Evolutionary conservation across 2,113 vertebrate genomes (phyloP).

Genomic region (Sclerurus mexicanus): DNA sequence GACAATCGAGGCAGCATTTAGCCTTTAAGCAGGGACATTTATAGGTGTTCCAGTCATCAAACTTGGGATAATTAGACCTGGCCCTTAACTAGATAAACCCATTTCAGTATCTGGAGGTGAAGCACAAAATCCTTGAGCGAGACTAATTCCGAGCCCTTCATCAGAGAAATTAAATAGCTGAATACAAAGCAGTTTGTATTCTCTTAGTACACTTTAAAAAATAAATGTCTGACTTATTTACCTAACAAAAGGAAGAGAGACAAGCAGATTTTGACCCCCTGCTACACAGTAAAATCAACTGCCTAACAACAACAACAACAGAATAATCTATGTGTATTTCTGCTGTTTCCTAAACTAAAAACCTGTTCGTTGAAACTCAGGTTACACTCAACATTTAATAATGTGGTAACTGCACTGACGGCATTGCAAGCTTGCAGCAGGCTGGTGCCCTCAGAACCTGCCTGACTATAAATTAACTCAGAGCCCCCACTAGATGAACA

Average conservation of each 20-base stretch:
- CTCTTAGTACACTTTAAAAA: neutral
- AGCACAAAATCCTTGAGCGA: neutral
- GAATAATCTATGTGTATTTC: neutral
- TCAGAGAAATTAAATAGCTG: neutral
- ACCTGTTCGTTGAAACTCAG: neutral
- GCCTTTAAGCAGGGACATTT: neutral
- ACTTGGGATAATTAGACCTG: neutral
- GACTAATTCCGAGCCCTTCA: neutral
- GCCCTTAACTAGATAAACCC: neutral
- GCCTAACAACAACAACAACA: neutral
- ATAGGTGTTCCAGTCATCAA: neutral
- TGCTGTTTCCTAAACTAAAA: neutral
- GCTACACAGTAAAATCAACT: neutral
- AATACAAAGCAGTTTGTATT: neutral
- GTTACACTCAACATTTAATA: neutral
- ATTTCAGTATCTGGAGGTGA: neutral
- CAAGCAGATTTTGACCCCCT: neutral
- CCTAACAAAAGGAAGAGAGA: neutral
- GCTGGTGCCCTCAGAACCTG: neutral
- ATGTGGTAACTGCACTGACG: rapidly evolving
- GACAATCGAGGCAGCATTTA: neutral
- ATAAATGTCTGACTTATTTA: neutral
- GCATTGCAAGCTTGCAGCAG: neutral
- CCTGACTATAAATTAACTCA: neutral
- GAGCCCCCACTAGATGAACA: neutral